These are phyloP conservation scores for Nipponacmea schrenckii DNA, from an alignment of 2,888 invertebrate genomes.

Conservation along the genomic window DNA sequence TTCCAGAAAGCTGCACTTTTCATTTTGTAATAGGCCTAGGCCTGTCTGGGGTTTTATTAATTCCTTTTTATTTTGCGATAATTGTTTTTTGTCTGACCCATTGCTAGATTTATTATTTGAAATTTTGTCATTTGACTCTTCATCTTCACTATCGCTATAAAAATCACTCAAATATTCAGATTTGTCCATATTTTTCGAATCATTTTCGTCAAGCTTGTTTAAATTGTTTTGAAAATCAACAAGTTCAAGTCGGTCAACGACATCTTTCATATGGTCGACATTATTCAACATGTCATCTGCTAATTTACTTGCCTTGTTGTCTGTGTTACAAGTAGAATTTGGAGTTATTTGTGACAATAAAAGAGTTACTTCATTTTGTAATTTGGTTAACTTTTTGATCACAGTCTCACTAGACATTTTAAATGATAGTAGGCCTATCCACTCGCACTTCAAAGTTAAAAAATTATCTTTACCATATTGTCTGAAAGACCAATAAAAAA, in stretches of 20 bases:
- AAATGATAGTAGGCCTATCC: too few relatives aligned
- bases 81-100: too few relatives aligned
- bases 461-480: too few relatives aligned
- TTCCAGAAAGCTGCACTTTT: too few relatives aligned
- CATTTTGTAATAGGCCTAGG: too few relatives aligned
- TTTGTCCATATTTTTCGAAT: neutral
- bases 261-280: neutral
- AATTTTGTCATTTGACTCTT: neutral
- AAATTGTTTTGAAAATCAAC: neutral
- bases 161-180: constrained; percentile 2
- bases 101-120: too few relatives aligned
- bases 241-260: neutral
- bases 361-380: neutral
- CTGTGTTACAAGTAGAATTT: neutral
- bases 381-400: neutral
- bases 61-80: too few relatives aligned
- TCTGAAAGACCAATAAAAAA: too few relatives aligned
- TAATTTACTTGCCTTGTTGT: neutral
- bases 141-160: neutral
- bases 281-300: neutral
- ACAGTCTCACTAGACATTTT: neutral
- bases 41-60: too few relatives aligned
- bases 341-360: neutral
- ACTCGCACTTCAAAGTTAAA: too few relatives aligned
- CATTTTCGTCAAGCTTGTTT: neutral